These are phyloP conservation scores for Turritopsis dohrnii DNA, from an alignment of 30 jellyfish, hydroid and myxozoan species.

Conservation along the genomic window DNA sequence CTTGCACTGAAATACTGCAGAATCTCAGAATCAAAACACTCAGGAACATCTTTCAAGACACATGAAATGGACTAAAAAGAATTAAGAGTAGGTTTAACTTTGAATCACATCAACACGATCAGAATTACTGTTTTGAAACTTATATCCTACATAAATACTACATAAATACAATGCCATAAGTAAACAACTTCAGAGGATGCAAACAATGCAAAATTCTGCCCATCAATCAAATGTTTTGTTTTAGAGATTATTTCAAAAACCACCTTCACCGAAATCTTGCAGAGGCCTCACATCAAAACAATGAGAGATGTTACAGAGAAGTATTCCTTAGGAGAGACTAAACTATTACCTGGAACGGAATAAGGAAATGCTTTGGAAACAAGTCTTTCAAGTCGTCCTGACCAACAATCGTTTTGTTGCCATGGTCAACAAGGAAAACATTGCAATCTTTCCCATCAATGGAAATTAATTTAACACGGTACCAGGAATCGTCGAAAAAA, in stretches of 20 bases:
- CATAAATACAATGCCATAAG: no score
- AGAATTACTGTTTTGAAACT: no score
- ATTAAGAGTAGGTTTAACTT: no score
- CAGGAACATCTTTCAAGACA: slow-evolving; percentile 48
- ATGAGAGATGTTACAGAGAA: background rate
- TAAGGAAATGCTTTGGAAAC: slow-evolving; percentile 39
- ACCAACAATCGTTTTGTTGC: slow-evolving; percentile 42
- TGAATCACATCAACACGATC: no score
- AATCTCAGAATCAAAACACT: slow-evolving; percentile 43
- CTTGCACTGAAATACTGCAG: slow-evolving; percentile 46
- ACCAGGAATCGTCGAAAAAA: slow-evolving; percentile 57
- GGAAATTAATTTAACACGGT: slow-evolving; percentile 53
- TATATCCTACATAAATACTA: no score
- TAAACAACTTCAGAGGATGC: no score
- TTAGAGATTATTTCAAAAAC: no score
- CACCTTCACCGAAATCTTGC: no score
- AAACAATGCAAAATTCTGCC: no score
- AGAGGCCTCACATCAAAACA: background rate
- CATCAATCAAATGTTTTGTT: no score
- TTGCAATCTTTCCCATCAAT: slow-evolving; percentile 41
- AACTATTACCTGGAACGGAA: slow-evolving; percentile 68
- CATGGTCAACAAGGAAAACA: slow-evolving; percentile 62
- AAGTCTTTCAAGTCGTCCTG: slow-evolving; percentile 45
- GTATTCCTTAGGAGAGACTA: background rate
- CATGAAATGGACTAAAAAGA: slow-evolving; percentile 57